Conservation (phyloP, 2,888 invertebrate genomes). For the Microdon myrmicae region DNA sequence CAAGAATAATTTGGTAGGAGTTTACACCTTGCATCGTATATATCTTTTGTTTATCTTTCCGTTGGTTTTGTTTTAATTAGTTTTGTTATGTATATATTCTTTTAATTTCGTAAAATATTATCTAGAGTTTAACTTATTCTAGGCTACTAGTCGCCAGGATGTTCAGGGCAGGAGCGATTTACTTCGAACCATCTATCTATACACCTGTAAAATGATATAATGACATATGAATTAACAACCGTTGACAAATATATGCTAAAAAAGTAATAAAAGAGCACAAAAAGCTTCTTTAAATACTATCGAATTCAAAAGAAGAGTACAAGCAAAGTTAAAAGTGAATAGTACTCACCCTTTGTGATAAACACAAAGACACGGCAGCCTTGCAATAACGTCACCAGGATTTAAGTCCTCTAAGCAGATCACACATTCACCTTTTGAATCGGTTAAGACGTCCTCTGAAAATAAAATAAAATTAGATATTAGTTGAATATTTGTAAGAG, state of each 20-base stretch:
- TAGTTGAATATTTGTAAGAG: no score
- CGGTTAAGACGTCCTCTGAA: conserved; percentile 95
- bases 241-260: conserved; percentile 20
- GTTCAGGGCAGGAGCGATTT: conserved; percentile 98
- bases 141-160: conserved; percentile 88
- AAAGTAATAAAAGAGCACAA: conserved; percentile 2
- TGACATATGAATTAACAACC: conserved; percentile 45
- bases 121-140: conserved; percentile 56
- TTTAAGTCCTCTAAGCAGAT: conserved; percentile 97
- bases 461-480: conserved; percentile 56
- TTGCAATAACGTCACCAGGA: conserved; percentile 96
- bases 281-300: conserved; percentile 10
- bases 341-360: conserved; percentile 92
- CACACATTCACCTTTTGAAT: conserved; percentile 98
- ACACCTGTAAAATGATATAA: conserved; percentile 77
- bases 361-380: conserved; percentile 98
- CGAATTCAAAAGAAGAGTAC: conserved; percentile 3
- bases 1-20: conserved; percentile 53
- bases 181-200: conserved; percentile 99
- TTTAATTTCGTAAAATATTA: conserved; percentile 51
- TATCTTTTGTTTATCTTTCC: conserved; percentile 11
- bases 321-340: background rate
- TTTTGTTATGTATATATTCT: conserved; percentile 17
- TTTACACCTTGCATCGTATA: conserved; percentile 48
- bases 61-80: conserved; percentile 11